Percentiles rank a stretch among this genome's conserved stretches.
These are phyloP conservation scores for Heterohyrax brucei DNA, from an alignment of 2,797 vertebrate genomes.

Conservation along the genomic window DNA sequence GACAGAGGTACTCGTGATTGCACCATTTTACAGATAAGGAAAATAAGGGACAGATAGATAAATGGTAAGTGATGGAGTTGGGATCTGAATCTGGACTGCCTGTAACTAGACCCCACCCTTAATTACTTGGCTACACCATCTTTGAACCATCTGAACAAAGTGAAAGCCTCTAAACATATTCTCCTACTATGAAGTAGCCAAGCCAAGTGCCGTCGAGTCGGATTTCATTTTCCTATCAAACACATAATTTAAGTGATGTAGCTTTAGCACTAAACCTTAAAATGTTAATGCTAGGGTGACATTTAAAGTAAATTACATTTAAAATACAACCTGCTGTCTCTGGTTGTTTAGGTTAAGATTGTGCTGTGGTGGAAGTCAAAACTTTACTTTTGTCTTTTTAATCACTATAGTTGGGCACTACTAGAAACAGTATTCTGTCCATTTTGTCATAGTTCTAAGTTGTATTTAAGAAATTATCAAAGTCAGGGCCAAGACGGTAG, in stretches of 20 bases:
- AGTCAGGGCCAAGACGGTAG: too few relatives aligned
- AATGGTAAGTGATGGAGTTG: neutral
- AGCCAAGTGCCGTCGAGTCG: too few relatives aligned
- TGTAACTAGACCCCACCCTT: neutral
- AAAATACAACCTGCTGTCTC: neutral
- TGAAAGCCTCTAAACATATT: neutral
- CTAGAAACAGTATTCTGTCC: neutral
- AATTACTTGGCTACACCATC: neutral
- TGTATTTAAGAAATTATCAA: neutral
- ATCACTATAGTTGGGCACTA: neutral
- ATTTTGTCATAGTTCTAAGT: neutral
- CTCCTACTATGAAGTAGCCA: neutral
- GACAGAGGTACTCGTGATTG: neutral
- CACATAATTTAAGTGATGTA: neutral
- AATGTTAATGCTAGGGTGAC: neutral
- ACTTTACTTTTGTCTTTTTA: neutral
- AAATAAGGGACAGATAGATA: neutral
- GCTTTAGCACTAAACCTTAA: neutral
- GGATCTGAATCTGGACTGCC: neutral
- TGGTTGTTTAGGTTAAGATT: neutral
- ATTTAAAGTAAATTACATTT: neutral
- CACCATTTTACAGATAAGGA: neutral
- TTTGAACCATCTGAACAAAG: neutral
- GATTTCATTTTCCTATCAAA: conserved; percentile 27
- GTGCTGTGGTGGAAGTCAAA: neutral